phyloP scores from a whole-genome alignment of 2,113 vertebrate species.

The Telmatochromis sp. region DNA sequence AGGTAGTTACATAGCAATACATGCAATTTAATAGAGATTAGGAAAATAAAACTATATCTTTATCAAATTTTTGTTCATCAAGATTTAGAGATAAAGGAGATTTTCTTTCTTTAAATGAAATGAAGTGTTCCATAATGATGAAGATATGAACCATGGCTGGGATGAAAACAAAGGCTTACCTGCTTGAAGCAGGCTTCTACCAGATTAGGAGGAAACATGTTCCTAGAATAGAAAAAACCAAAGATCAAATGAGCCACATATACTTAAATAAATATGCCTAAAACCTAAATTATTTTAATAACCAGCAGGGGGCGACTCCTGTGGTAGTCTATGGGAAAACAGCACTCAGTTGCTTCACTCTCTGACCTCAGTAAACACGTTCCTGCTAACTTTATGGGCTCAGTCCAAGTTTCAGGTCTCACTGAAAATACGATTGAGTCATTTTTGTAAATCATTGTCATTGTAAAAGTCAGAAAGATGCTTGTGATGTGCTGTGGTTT shows the following conservation, averaged over 20 bases:
- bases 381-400: neutral
- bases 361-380: neutral
- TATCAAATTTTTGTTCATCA: rapidly evolving
- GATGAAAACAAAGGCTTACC: slow-evolving; percentile 68
- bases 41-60: neutral
- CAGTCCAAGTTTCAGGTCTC: neutral
- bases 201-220: slow-evolving; percentile 97
- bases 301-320: neutral
- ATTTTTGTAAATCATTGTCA: neutral
- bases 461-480: rapidly evolving
- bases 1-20: neutral
- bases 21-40: neutral
- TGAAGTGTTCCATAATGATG: neutral
- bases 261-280: rapidly evolving
- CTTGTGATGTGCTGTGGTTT: neutral
- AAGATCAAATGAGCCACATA: neutral
- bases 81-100: neutral
- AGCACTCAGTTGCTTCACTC: neutral
- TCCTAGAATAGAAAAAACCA: slow-evolving; percentile 69
- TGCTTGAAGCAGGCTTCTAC: slow-evolving; percentile 98
- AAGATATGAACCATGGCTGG: neutral
- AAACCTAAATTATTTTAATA: neutral
- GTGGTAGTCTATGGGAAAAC: neutral
- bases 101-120: neutral
- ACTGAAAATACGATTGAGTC: neutral